Conservation (phyloP, 2,797 vertebrate species). For the Podarcis siculus region DNA sequence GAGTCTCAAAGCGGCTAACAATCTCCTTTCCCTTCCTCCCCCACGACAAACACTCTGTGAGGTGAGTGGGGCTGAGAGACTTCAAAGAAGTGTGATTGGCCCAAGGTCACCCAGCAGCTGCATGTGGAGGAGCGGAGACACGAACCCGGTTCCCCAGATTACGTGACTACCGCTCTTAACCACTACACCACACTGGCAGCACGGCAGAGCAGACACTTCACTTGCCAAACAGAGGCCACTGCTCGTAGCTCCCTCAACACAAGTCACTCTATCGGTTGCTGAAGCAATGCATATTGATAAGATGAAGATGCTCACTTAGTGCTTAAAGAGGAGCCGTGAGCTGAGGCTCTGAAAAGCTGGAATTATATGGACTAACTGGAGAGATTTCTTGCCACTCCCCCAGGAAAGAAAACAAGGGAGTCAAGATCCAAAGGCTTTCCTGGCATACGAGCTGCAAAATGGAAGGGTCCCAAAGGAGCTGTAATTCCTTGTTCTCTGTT, state of each 20-base stretch:
- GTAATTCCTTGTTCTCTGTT: slow-evolving; percentile 43
- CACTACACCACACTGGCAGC: too few relatives aligned
- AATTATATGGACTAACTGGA: background rate
- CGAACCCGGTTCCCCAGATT: too few relatives aligned
- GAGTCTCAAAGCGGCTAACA: too few relatives aligned
- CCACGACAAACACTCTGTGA: too few relatives aligned
- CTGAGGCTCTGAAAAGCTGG: background rate
- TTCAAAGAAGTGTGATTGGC: too few relatives aligned
- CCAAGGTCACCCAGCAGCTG: too few relatives aligned
- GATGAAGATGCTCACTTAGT: background rate
- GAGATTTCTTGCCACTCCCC: slow-evolving; percentile 6
- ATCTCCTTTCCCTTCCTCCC: too few relatives aligned
- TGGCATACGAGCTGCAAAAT: background rate
- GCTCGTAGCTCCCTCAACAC: background rate
- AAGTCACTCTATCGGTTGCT: background rate
- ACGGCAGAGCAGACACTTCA: background rate
- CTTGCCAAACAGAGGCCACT: background rate
- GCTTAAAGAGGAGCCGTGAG: background rate
- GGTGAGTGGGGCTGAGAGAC: too few relatives aligned
- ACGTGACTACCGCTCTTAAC: too few relatives aligned
- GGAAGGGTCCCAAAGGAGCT: slow-evolving; percentile 12
- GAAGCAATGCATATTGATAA: background rate
- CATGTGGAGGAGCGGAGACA: too few relatives aligned
- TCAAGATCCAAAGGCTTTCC: background rate
- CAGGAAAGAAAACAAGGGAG: background rate